Conservation (phyloP, 2,888 invertebrate genomes). For the Microplitis manilae region DNA sequence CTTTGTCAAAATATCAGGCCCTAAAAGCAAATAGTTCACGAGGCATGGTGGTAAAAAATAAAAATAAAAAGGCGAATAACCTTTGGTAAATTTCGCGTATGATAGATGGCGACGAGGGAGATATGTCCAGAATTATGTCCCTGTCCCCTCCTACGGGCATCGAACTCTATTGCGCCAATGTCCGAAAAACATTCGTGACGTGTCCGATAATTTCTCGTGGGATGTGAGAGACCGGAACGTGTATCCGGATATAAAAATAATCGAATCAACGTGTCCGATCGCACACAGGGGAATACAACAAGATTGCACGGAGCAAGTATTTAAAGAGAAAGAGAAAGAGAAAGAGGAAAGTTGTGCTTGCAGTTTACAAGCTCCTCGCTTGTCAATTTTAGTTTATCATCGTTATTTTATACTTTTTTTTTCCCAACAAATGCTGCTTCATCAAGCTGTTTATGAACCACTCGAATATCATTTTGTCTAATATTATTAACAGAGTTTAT, state of each 20-base stretch:
- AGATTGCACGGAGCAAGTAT: conserved; percentile 34
- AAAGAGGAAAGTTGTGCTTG: conserved; percentile 56
- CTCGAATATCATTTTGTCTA: no score
- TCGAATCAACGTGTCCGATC: conserved; percentile 46
- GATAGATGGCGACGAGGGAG: conserved; percentile 55
- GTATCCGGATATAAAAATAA: conserved; percentile 36
- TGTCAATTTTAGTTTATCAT: not conserved
- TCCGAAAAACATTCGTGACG: conserved; percentile 65
- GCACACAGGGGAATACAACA: conserved; percentile 46
- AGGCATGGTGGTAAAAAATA: conserved; percentile 68
- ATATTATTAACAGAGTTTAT: no score
- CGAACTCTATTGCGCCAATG: conserved; percentile 55
- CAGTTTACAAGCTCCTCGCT: conserved; percentile 55
- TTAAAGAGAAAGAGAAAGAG: conserved; percentile 30
- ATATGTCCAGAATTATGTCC: not conserved
- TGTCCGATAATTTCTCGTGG: conserved; percentile 49
- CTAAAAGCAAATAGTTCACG: conserved; percentile 64
- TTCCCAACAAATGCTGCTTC: no score
- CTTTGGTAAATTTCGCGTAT: conserved; percentile 49
- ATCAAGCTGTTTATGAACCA: no score
- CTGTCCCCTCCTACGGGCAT: not conserved
- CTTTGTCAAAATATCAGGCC: not conserved
- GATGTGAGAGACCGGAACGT: conserved; percentile 31
- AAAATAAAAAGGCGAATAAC: conserved; percentile 38
- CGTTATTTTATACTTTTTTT: no score